Evolutionary conservation across 2,797 vertebrate genomes (phyloP).

Genomic region (Knipowitschia caucasica): DNA sequence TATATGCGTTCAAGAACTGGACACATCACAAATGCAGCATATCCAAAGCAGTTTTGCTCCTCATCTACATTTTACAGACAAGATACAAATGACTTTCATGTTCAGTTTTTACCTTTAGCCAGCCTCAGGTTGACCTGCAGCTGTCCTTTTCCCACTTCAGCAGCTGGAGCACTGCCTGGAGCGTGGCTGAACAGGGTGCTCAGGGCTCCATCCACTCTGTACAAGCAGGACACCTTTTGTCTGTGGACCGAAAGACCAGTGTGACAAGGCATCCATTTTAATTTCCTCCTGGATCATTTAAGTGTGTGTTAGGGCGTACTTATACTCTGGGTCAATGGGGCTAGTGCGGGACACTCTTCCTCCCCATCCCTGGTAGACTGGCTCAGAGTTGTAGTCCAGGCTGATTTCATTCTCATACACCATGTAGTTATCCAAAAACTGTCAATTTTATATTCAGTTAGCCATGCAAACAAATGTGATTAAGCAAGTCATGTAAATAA

Average conservation of each 20-base stretch:
- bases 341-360: neutral
- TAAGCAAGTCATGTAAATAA: too few relatives aligned
- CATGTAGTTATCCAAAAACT: constrained; percentile 69
- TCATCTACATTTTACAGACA: too few relatives aligned
- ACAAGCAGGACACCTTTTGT: constrained; percentile 70
- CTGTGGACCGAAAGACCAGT: constrained; percentile 32
- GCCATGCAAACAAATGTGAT: too few relatives aligned
- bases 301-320: constrained; percentile 38
- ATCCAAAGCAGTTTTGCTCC: too few relatives aligned
- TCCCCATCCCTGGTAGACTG: neutral
- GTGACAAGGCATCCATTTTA: too few relatives aligned
- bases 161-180: constrained; percentile 31
- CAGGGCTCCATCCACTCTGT: constrained; percentile 52
- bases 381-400: constrained; percentile 19
- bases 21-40: too few relatives aligned
- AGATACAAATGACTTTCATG: too few relatives aligned
- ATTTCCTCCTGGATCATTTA: too few relatives aligned
- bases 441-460: too few relatives aligned
- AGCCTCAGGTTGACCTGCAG: constrained; percentile 66
- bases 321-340: constrained; percentile 52
- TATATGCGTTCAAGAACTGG: too few relatives aligned
- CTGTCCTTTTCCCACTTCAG: constrained; percentile 61
- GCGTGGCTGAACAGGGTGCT: constrained; percentile 45
- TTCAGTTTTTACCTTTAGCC: constrained; percentile 62
- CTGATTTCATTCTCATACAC: constrained; percentile 76